Evolutionary conservation across 2,113 vertebrate species (phyloP).

Genomic region (Delphinapterus leucas): DNA sequence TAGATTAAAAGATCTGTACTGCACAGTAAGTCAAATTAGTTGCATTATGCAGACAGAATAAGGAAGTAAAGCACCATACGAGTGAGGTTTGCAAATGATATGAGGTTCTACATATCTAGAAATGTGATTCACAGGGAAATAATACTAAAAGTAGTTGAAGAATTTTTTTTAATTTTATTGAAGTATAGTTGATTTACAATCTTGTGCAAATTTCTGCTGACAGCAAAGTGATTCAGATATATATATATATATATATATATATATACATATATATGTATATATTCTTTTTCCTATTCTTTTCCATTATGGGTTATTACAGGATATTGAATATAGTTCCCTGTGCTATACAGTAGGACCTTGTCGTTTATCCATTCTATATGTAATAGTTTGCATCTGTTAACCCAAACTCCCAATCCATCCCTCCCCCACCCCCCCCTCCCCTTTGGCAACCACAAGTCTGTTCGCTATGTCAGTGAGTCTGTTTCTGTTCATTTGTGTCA

Average conservation of each 20-base stretch:
- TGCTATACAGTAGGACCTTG: background rate
- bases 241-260: background rate
- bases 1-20: background rate
- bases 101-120: background rate
- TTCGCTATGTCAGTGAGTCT: background rate
- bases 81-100: background rate
- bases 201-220: background rate
- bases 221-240: background rate
- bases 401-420: background rate
- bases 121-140: background rate
- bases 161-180: background rate
- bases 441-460: background rate
- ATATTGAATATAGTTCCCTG: background rate
- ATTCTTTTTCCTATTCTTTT: background rate
- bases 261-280: background rate
- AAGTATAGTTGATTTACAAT: background rate
- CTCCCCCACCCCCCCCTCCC: background rate
- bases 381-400: background rate
- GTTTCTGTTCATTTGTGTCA: background rate
- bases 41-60: background rate
- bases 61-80: background rate
- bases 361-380: background rate
- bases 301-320: background rate
- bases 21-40: background rate
- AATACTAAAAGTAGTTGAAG: background rate